Conservation (phyloP, 2,888 invertebrate species). For the Dinocampus coccinellae region DNA sequence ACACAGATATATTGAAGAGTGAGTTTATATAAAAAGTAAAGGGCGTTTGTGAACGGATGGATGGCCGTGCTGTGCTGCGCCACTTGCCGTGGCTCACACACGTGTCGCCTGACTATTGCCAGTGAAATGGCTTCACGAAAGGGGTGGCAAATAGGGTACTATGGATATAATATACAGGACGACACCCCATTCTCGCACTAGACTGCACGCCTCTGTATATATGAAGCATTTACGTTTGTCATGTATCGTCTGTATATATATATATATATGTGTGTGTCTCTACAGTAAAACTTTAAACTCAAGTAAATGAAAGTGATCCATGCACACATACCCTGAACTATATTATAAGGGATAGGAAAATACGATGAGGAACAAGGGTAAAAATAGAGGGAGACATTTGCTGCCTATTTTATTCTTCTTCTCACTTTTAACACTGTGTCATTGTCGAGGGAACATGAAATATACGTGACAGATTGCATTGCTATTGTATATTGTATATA, state of each 20-base stretch:
- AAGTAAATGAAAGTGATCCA: slow-evolving; percentile 62
- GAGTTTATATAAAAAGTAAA: slow-evolving; percentile 24
- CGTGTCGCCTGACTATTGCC: slow-evolving; percentile 61
- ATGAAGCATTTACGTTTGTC: neutral
- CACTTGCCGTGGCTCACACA: slow-evolving; percentile 63
- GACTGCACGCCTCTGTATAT: slow-evolving; percentile 16
- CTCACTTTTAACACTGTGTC: neutral
- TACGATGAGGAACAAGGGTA: no score
- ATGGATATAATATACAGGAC: neutral
- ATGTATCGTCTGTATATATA: neutral
- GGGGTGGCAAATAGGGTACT: neutral
- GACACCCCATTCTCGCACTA: neutral
- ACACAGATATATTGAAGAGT: slow-evolving; percentile 33
- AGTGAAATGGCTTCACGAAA: slow-evolving; percentile 31
- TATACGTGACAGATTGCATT: slow-evolving; percentile 28
- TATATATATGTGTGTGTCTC: neutral
- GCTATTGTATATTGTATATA: slow-evolving; percentile 15
- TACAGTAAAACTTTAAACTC: slow-evolving; percentile 59
- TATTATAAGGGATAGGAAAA: slow-evolving; percentile 32
- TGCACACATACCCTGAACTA: slow-evolving; percentile 32
- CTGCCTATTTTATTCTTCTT: slow-evolving; percentile 5
- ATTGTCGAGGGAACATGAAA: slow-evolving; percentile 21
- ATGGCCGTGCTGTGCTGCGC: slow-evolving; percentile 51
- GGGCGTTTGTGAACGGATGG: slow-evolving; percentile 7
- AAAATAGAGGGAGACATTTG: no score